Conservation (phyloP, 2,888 invertebrate genomes). For the Dynastes hyllus region DNA sequence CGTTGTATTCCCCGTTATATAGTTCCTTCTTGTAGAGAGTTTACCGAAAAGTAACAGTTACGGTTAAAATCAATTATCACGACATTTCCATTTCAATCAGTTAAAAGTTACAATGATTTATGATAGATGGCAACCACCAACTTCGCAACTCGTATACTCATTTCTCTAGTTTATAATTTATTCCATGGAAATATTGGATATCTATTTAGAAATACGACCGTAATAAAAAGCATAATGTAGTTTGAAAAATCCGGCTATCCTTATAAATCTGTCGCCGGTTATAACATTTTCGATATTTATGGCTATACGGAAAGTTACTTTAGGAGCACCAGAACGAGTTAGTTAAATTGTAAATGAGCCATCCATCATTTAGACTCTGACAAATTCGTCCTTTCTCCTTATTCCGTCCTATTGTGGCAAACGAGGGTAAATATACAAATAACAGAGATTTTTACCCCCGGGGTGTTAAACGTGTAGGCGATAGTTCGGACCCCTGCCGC, state of each 20-base stretch:
- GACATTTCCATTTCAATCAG: neutral
- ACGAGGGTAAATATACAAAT: conserved; percentile 50
- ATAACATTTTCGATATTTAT: conserved; percentile 44
- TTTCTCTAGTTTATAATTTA: conserved; percentile 23
- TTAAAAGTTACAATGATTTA: neutral
- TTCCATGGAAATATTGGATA: conserved; percentile 32
- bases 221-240: conserved; percentile 40
- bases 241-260: conserved; percentile 29
- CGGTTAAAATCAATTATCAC: conserved; percentile 1
- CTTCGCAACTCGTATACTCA: neutral
- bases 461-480: conserved; percentile 48
- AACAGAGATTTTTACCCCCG: conserved; percentile 47
- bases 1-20: neutral
- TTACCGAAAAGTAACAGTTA: neutral
- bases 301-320: conserved; percentile 9
- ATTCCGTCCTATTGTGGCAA: conserved; percentile 35
- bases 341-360: conserved; percentile 49
- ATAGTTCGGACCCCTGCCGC: conserved; percentile 43
- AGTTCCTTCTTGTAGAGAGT: neutral
- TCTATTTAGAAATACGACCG: conserved; percentile 34
- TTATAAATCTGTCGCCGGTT: conserved; percentile 47
- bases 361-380: conserved; percentile 48
- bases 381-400: conserved; percentile 46
- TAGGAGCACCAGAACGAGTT: conserved; percentile 25
- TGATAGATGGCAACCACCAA: neutral